Conservation (phyloP, 2,797 vertebrate species). For the Salmo trutta region DNA sequence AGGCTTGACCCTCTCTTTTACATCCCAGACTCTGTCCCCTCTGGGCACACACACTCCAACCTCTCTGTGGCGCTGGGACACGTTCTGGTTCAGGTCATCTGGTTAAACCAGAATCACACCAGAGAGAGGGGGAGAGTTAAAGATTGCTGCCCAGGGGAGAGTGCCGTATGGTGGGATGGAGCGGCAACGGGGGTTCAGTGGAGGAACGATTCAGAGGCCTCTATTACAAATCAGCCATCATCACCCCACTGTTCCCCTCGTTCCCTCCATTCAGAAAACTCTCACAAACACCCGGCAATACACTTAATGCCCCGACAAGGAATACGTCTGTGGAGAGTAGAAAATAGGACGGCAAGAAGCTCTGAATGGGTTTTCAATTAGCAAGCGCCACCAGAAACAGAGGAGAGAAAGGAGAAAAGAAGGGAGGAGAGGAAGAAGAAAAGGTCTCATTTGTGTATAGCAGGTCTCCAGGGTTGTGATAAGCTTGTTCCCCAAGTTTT, state of each 20-base stretch:
- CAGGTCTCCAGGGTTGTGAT: not conserved
- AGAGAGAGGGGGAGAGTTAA: not conserved
- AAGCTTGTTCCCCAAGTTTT: not conserved
- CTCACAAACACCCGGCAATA: conserved; percentile 15
- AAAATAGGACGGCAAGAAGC: conserved; percentile 19
- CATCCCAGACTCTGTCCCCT: not conserved
- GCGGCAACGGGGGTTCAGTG: not conserved
- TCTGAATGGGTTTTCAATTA: conserved; percentile 43
- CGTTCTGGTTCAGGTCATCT: not conserved
- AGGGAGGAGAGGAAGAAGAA: conserved; percentile 7
- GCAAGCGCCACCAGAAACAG: not conserved
- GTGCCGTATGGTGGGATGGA: not conserved
- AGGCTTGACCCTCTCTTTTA: not conserved
- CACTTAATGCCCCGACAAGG: conserved; percentile 19
- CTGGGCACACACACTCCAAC: not conserved
- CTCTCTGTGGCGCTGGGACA: not conserved
- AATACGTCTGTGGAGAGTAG: conserved; percentile 22
- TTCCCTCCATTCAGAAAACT: conserved; percentile 9
- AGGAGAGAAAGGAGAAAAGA: not conserved
- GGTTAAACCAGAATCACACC: not conserved
- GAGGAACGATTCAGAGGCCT: not conserved
- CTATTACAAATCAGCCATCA: not conserved
- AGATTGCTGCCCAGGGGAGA: not conserved
- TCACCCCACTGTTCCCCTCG: not conserved
- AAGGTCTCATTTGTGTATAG: not conserved